phyloP scores from a whole-genome alignment of 2,888 invertebrate species.

The Allygus modestus region DNA sequence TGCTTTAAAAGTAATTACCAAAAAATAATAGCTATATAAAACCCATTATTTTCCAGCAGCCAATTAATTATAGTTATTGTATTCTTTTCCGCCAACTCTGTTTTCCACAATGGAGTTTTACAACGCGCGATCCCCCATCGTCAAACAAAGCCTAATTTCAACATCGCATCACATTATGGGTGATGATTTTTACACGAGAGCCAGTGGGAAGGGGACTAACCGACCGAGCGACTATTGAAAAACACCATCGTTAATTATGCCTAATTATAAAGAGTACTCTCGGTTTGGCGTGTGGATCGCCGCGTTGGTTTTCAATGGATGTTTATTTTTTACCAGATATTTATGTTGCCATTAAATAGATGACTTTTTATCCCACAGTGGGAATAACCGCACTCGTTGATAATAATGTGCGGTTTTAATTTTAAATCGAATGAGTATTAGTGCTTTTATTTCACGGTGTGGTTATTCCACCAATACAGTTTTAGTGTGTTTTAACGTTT shows the following conservation, averaged over 20 bases:
- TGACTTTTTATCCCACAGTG: slow-evolving; percentile 52
- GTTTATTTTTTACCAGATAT: slow-evolving; percentile 51
- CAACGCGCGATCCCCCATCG: slow-evolving; percentile 17
- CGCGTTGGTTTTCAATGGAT: slow-evolving; percentile 37
- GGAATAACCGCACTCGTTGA: slow-evolving; percentile 24
- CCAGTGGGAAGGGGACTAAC: neutral
- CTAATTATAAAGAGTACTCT: slow-evolving; percentile 54
- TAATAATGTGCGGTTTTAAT: slow-evolving; percentile 8
- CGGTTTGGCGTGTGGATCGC: slow-evolving; percentile 17
- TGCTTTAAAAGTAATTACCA: neutral
- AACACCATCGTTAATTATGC: slow-evolving; percentile 54
- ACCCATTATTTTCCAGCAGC: neutral
- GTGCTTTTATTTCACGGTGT: neutral
- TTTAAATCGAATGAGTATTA: slow-evolving; percentile 36
- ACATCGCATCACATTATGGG: slow-evolving; percentile 25
- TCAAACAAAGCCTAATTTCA: slow-evolving; percentile 35
- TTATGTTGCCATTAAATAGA: slow-evolving; percentile 38
- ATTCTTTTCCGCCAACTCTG: slow-evolving; percentile 23
- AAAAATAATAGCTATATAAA: neutral
- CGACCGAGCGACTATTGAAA: slow-evolving; percentile 47
- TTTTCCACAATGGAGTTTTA: slow-evolving; percentile 48
- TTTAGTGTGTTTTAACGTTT: neutral
- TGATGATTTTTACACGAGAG: slow-evolving; percentile 26
- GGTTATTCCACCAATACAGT: neutral
- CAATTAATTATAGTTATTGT: slow-evolving; percentile 48